Percentiles rank a stretch among this genome's conserved stretches.
These are phyloP conservation scores for Eupithecia abbreviata DNA, from an alignment of 2,888 invertebrate species.

Conservation along the genomic window DNA sequence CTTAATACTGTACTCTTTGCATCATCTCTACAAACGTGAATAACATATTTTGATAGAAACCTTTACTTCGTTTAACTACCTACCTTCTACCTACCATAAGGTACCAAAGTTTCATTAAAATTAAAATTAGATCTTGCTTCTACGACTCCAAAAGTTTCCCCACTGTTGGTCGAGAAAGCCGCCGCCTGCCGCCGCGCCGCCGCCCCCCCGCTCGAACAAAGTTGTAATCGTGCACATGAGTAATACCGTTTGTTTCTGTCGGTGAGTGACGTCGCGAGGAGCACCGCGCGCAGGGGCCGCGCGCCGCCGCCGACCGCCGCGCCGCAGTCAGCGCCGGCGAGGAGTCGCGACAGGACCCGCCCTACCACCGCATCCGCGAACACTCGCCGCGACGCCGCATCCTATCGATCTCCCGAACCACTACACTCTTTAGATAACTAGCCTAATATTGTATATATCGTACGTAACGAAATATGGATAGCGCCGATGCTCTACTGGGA, in stretches of 20 bases:
- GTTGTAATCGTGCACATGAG: slow-evolving; percentile 69
- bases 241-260: slow-evolving; percentile 78
- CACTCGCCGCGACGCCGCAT: slow-evolving; percentile 52
- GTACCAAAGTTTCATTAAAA: neutral
- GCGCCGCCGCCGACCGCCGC: slow-evolving; percentile 51
- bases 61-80: neutral
- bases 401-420: slow-evolving; percentile 60
- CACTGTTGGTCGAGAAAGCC: neutral
- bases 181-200: neutral
- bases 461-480: slow-evolving; percentile 62
- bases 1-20: too few species aligned
- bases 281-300: slow-evolving; percentile 62
- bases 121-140: neutral
- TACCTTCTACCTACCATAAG: neutral
- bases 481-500: slow-evolving; percentile 67
- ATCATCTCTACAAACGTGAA: too few species aligned
- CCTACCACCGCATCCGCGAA: slow-evolving; percentile 53
- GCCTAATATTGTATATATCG: slow-evolving; percentile 41
- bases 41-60: neutral
- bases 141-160: neutral
- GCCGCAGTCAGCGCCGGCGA: slow-evolving; percentile 72
- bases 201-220: slow-evolving; percentile 55
- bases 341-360: slow-evolving; percentile 72
- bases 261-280: slow-evolving; percentile 61
- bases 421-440: neutral